Base-by-base conservation (phyloP, 2,888 invertebrate species). In the Girardia tigrina region DNA sequence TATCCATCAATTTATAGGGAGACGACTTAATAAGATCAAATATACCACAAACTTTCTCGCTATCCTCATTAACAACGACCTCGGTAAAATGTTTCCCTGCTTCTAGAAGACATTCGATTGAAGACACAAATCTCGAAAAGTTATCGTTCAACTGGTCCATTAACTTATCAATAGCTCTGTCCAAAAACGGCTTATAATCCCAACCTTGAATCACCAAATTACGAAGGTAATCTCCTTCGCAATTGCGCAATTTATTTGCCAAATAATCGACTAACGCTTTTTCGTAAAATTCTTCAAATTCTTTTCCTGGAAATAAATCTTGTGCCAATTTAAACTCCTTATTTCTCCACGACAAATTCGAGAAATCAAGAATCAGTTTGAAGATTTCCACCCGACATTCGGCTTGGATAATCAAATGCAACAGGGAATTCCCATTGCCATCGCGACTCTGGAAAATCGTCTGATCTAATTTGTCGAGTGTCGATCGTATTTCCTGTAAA, bases 71-170 rank as follows among this genome's bases (percentile, higher is more conserved):
- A 2, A 56, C 56, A 8, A 56, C 23, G 6, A 20, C 23, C 4
- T 56, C 56, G 4, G n/a, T 56, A 20, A 56, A 56, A 4, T n/a
- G 4, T 56, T 56, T 56, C 2, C n/a, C 2, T 4, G n/a, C 4
- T 56, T 56, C 56, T 16, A 56, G 4, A 12, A 56, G n/a, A 56
- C 23, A 20, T 12, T 56, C 56, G 23, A 56, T 56, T 12, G 56
- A 56, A 56, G 8, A 56, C n/a, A 56, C n/a, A 56, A 8, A 56
- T 16, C 8, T 2, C 6, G 23, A 6, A 56, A 56, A 56, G n/a
- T 56, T 56, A 56, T 56, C 56, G 23, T 56, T 56, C n/a, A 56
- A 56, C 4, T 56, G 56, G n/a, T 56, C 56, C 56, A 56, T 56
- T 23, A 56, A 56, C 23, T 56, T 56, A 56, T 56, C 56, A 16